Percentiles rank a stretch among this genome's conserved stretches.
These are phyloP conservation scores for Creontiades dilutus DNA, from an alignment of 2,888 invertebrate species.

Conservation along the genomic window DNA sequence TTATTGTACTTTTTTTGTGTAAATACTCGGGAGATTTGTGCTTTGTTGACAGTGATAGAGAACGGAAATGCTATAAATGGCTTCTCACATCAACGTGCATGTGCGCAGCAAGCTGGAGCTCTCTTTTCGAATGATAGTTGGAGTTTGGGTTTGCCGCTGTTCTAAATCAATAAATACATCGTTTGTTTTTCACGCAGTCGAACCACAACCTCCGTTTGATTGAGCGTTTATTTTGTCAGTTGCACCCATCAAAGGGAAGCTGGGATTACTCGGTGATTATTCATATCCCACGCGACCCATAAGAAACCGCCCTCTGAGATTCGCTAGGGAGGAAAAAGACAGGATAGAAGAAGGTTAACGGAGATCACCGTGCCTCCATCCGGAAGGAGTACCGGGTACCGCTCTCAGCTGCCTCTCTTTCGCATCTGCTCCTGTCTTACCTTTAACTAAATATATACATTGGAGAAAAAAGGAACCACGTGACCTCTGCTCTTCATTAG, in stretches of 20 bases:
- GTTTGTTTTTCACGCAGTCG: not conserved
- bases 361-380: conserved; percentile 32
- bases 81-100: not conserved
- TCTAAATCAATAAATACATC: conserved; percentile 30
- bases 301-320: conserved; percentile 44
- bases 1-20: too few relatives aligned
- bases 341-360: not conserved
- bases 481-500: conserved; percentile 70
- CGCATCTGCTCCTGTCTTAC: conserved; percentile 37
- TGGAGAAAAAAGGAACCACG: conserved; percentile 58
- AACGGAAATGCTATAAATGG: not conserved
- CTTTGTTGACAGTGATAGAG: too few relatives aligned
- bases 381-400: conserved; percentile 31
- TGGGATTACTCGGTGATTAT: conserved; percentile 47
- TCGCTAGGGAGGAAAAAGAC: conserved; percentile 38
- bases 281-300: conserved; percentile 54
- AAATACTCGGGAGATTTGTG: too few relatives aligned
- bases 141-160: not conserved
- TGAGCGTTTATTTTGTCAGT: conserved; percentile 66
- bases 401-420: conserved; percentile 18
- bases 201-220: conserved; percentile 52
- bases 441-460: conserved; percentile 60
- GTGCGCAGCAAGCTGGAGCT: not conserved
- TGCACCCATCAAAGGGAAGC: conserved; percentile 43
- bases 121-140: not conserved